Conservation (phyloP, 2,797 vertebrate genomes). For the Anguilla obscura region DNA sequence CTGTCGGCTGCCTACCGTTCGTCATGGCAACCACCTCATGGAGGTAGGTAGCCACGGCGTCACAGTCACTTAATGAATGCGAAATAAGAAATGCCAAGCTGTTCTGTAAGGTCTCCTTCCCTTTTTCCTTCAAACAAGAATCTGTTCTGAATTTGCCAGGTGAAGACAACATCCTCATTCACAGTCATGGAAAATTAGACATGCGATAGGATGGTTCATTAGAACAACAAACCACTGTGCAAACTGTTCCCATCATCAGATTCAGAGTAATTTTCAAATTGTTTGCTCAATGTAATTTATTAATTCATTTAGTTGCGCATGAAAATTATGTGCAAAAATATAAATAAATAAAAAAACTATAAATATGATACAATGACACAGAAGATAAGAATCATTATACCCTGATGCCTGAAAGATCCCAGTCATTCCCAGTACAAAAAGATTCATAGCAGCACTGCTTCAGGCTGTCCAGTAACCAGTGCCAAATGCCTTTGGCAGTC, state of each 20-base stretch:
- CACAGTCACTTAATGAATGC: slow-evolving; percentile 56
- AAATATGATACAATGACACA: not conserved
- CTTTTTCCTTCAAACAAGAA: not conserved
- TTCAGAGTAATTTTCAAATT: not conserved
- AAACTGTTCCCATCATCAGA: not conserved
- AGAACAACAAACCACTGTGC: not conserved
- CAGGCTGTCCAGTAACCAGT: not conserved
- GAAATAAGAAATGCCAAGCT: slow-evolving; percentile 48
- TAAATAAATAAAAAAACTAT: not conserved
- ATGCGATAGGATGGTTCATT: not conserved
- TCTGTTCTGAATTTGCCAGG: not conserved
- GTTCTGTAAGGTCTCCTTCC: slow-evolving; percentile 3
- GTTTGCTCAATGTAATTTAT: not conserved
- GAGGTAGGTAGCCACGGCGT: slow-evolving; percentile 47
- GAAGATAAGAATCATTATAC: not conserved
- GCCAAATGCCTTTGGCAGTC: not conserved
- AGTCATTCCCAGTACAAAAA: not conserved
- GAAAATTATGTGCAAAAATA: not conserved
- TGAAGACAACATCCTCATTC: slow-evolving; percentile 3
- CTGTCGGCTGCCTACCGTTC: slow-evolving; percentile 48
- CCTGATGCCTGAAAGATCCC: not conserved
- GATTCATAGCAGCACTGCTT: not conserved
- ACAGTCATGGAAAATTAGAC: slow-evolving; percentile 7
- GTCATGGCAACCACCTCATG: slow-evolving; percentile 57
- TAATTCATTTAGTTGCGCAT: not conserved